phyloP scores from a whole-genome alignment of 2,797 vertebrate genomes.

The Phoeniculus purpureus region DNA sequence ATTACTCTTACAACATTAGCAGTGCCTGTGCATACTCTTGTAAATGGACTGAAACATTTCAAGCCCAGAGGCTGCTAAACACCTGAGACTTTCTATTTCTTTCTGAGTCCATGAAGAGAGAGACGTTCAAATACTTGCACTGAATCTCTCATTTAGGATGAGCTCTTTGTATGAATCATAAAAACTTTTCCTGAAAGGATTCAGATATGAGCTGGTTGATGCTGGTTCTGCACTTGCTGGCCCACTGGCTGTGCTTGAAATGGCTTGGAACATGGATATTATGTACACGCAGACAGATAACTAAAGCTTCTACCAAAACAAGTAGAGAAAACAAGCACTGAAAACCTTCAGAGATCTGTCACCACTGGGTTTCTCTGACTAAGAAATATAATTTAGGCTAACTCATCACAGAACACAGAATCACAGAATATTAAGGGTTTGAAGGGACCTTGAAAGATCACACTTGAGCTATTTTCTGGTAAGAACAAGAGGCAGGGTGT shows the following conservation, averaged over 20 bases:
- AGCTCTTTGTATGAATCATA: slow-evolving; percentile 23
- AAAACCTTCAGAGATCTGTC: background rate
- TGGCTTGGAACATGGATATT: slow-evolving; percentile 46
- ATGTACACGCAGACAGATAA: slow-evolving; percentile 43
- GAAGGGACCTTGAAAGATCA: background rate
- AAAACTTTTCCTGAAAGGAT: slow-evolving; percentile 26
- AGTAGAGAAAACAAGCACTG: slow-evolving; percentile 34
- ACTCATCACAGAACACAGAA: background rate
- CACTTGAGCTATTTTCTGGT: background rate
- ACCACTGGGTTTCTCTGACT: background rate
- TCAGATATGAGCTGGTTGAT: slow-evolving; percentile 48
- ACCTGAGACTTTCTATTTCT: background rate
- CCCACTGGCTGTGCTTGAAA: slow-evolving; percentile 51
- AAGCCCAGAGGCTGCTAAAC: background rate
- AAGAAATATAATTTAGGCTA: background rate
- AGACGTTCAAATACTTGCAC: slow-evolving; percentile 1
- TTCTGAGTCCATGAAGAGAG: slow-evolving; percentile 14
- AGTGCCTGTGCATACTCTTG: background rate
- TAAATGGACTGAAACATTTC: background rate
- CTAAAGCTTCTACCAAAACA: slow-evolving; percentile 12
- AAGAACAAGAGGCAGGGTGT: background rate
- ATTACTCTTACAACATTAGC: background rate
- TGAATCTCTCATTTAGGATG: slow-evolving; percentile 15
- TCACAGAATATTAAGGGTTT: too few relatives aligned
- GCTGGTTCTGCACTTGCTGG: slow-evolving; percentile 49